A percentile compares a stretch with the other conserved stretches of the same genome.
Conservation (phyloP, 2,113 vertebrate genomes). For the Calyptommatus sinebrachiatus region DNA sequence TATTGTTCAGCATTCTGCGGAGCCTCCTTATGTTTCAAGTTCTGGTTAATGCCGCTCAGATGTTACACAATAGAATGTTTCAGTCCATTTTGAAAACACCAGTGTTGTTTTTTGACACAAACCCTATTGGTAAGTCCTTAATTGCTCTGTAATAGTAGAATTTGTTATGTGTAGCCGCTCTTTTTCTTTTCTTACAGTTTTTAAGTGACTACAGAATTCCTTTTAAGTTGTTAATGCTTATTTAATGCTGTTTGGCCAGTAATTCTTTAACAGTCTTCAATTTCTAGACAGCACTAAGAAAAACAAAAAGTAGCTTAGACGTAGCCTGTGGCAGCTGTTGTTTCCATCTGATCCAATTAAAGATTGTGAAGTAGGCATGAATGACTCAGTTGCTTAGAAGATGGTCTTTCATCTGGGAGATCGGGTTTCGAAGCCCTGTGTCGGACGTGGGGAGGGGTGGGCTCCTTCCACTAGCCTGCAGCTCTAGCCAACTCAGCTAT, state of each 20-base stretch:
- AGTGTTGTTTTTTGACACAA: constrained; percentile 90
- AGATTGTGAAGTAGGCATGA: too few relatives aligned
- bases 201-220: not conserved
- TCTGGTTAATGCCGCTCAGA: constrained; percentile 80
- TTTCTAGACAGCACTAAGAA: not conserved
- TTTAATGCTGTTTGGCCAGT: not conserved
- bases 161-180: not conserved
- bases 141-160: not conserved
- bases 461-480: too few relatives aligned
- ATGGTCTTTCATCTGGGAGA: too few relatives aligned
- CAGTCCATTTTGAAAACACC: constrained; percentile 82
- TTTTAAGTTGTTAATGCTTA: not conserved
- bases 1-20: constrained; percentile 82
- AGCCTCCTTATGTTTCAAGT: constrained; percentile 79
- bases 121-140: constrained; percentile 86
- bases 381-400: too few relatives aligned
- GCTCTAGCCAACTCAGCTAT: too few relatives aligned
- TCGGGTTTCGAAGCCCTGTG: too few relatives aligned
- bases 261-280: constrained; percentile 5
- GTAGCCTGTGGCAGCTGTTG: too few relatives aligned
- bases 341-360: too few relatives aligned
- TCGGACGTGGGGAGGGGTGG: too few relatives aligned
- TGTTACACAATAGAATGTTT: constrained; percentile 91
- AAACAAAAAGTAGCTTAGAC: too few relatives aligned
- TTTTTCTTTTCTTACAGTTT: not conserved